Base-by-base conservation (phyloP, 2,797 vertebrate species). In the Cephalopachus bancanus region DNA sequence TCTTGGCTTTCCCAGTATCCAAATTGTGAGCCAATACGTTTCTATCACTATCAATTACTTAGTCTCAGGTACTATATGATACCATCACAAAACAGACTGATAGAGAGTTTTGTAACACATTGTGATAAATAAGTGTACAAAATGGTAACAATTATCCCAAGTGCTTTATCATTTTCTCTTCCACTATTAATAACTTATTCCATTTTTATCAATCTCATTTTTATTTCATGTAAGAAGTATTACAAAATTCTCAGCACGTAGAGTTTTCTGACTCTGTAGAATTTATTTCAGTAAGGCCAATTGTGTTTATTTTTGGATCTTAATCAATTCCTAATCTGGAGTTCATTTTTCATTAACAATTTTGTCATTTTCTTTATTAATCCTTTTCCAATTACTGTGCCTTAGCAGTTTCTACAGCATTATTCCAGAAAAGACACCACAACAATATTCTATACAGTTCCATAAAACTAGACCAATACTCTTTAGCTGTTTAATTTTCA, bases 341-440 rank as follows among this genome's bases (percentile, higher is more conserved):
- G 10, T 71, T 4, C 2, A 57, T 67, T 90, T 86, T 75, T 91
- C 30, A 78, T 44, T 51, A 76, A 11, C 9, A 67, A 10, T 67
- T 51, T 90, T 94, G 3, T 75, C 49, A 0, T 83, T 86, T 83
- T 83, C 12, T 33, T 78, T 62, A 74, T 84, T 67, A 92, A 94
- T 84, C 1, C 28, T 80, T 59, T 80, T 53, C 6, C 6, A 79
- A 72, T 85, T 33, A 55, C 22, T 30, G 3, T 24, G 79, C 19
- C 33, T 85, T 93, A 51, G 20, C n/a, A 85, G 44, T 62, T 89
- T 90, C n/a, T 85, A 80, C 12, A 89, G 20, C 7, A 30, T 89
- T 12, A 53, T 49, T 22, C 33, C 22, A 74, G 20, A n/a, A 81
- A 75, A 60, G 51, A 37, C 3, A 33, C 28, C 64, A 57, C 74